These are phyloP conservation scores for Phortica magna DNA, from an alignment of 2,888 invertebrate species.

Conservation along the genomic window DNA sequence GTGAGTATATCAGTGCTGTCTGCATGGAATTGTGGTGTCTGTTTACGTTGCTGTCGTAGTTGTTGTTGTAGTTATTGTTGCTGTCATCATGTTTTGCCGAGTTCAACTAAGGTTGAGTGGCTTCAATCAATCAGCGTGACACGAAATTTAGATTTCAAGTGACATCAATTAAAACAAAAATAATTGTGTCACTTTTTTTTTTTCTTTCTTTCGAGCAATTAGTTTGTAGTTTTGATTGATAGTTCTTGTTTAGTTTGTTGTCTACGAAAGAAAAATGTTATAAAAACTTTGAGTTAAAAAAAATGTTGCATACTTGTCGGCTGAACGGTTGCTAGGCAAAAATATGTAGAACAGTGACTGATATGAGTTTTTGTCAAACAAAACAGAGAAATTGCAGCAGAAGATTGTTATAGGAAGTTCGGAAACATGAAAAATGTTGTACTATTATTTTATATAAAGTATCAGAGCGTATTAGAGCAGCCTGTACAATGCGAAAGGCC, in stretches of 20 bases:
- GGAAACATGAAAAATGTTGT: no score
- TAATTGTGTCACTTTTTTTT: background rate
- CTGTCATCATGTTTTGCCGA: background rate
- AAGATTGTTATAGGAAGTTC: no score
- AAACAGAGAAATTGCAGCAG: no score
- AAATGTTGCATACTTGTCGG: no score
- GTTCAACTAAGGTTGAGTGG: background rate
- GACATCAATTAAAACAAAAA: slow-evolving; percentile 28
- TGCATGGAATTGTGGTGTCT: background rate
- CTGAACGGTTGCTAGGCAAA: no score
- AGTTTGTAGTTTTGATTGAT: background rate
- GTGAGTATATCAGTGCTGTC: background rate
- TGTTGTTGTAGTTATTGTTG: background rate
- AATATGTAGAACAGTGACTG: no score
- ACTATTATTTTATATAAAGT: no score
- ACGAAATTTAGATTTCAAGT: slow-evolving; percentile 22
- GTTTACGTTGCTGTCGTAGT: background rate
- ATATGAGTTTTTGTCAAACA: no score
- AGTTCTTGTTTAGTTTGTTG: no score
- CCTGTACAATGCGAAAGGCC: no score
- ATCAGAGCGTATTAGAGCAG: no score
- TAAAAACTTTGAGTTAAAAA: no score
- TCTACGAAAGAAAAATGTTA: background rate
- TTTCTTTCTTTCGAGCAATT: background rate
- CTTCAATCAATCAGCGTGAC: slow-evolving; percentile 16